phyloP scores from a whole-genome alignment of 2,888 invertebrate species.

The Stenodema calcarata region DNA sequence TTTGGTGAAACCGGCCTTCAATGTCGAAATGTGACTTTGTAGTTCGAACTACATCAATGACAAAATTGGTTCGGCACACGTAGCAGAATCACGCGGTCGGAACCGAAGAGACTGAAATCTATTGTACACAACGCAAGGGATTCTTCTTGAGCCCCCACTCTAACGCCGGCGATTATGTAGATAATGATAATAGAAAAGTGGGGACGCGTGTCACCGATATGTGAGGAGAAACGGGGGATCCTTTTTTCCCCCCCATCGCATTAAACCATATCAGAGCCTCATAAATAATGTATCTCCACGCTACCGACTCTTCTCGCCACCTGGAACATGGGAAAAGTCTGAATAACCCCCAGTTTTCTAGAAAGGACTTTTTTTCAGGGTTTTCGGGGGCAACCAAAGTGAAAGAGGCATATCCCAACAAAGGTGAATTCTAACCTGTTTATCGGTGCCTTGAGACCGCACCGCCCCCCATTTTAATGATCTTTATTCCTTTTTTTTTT shows the following conservation, averaged over 20 bases:
- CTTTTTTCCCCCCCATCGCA: not conserved
- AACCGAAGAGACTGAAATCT: no score
- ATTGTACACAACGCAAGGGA: not conserved
- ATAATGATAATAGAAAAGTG: constrained; percentile 32
- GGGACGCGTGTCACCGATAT: constrained; percentile 30
- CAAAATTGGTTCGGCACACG: no score
- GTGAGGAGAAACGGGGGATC: not conserved
- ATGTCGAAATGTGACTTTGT: no score
- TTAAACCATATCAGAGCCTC: constrained; percentile 42
- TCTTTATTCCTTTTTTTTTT: constrained; percentile 19
- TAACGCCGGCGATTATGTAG: constrained; percentile 31
- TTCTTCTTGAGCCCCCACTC: not conserved
- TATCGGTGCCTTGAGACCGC: constrained; percentile 13
- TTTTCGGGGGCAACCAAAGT: not conserved
- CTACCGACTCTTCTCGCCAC: not conserved
- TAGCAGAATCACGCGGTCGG: no score
- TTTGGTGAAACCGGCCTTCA: no score
- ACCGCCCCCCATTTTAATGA: constrained; percentile 2
- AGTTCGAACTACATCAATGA: no score
- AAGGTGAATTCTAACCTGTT: constrained; percentile 13
- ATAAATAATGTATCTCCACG: constrained; percentile 40
- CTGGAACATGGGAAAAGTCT: not conserved
- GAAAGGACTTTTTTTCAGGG: not conserved
- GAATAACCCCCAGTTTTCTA: not conserved
- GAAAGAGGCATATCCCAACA: not conserved